These are phyloP conservation scores for Pollenia labialis DNA, from an alignment of 2,888 invertebrate genomes.

Conservation along the genomic window DNA sequence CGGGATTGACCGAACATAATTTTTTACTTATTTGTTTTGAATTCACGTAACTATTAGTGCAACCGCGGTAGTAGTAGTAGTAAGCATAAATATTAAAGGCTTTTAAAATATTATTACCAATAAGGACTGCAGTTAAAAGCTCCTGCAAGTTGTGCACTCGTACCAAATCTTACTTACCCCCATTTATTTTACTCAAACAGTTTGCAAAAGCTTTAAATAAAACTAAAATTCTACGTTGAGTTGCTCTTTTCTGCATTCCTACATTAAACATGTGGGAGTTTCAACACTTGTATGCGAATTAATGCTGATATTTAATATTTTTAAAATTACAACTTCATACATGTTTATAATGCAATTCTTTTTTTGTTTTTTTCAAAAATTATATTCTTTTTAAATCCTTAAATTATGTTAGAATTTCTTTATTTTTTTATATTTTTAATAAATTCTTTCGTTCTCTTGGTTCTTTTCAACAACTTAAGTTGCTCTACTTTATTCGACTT, in stretches of 20 bases:
- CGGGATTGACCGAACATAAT: too few species aligned
- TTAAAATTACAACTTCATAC: constrained; percentile 8
- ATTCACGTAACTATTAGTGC: too few species aligned
- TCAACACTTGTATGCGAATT: constrained; percentile 17
- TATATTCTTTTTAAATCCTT: constrained; percentile 3
- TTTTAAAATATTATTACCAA: constrained; percentile 16
- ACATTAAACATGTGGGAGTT: constrained; percentile 10
- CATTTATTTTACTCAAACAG: not conserved
- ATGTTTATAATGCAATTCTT: not conserved
- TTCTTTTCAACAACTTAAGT: not conserved
- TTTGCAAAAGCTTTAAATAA: constrained; percentile 8
- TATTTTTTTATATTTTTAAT: not conserved
- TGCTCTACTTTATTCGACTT: not conserved
- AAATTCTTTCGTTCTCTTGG: too few species aligned
- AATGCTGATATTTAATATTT: constrained; percentile 15
- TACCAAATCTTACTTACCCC: not conserved
- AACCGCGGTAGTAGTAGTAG: too few species aligned
- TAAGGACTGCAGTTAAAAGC: not conserved
- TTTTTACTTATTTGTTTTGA: too few species aligned
- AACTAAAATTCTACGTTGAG: not conserved
- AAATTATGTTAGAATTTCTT: constrained; percentile 17
- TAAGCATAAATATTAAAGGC: not conserved
- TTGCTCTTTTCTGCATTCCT: not conserved
- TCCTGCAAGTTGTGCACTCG: not conserved
- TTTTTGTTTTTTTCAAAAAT: not conserved